Evolutionary conservation across 2,113 vertebrate species (phyloP), one percentile per base, ranked within the genome.

Genomic region (Blennius ocellaris): DNA sequence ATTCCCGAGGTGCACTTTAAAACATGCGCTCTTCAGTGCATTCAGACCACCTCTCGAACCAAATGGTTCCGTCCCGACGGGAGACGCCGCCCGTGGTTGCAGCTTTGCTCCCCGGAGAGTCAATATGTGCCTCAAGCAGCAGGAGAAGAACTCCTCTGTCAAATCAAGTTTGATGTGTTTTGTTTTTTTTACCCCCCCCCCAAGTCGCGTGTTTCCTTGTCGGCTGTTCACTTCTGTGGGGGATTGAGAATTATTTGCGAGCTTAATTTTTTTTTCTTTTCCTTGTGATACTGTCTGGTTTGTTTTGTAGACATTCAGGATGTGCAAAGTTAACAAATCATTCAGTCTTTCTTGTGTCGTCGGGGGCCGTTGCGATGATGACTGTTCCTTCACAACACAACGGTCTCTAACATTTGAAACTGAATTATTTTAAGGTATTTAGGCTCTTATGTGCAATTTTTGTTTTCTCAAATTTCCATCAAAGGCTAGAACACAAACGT

Each of bases 61-160:
- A 36, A 17, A 15, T 11, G 7, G 41, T 47, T 60, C 11, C n/a
- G 30, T 54, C 56, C 17, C 40, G 49, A 45, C 7, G 17, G 8
- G 36, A 14, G 36, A 52, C 52, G 5, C 54, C 70, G 61, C 51
- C 37, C 6, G 6, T 37, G 14, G 49, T 37, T 37, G 45, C 50
- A 62, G 50, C 47, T 37, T 60, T 36, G 4, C 51, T 36, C 21
- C 21, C 15, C 41, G 17, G 15, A 15, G 47, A 17, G 45, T 64
- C 6, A 68, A 72, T 68, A 54, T 65, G 82, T 61, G 51, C 73
- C 73, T 80, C 50, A 61, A 7, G 72, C 8, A 44, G 68, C 14
- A 51, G 6, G 17, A 59, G 47, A 14, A 50, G 47, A 55, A 44
- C 36, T 14, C 15, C 1, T 41, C 49, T 8, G 21, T 62, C 2